phyloP scores from a whole-genome alignment of 1,140 invertebrate genomes.

The Lasioglossum baleicum region DNA sequence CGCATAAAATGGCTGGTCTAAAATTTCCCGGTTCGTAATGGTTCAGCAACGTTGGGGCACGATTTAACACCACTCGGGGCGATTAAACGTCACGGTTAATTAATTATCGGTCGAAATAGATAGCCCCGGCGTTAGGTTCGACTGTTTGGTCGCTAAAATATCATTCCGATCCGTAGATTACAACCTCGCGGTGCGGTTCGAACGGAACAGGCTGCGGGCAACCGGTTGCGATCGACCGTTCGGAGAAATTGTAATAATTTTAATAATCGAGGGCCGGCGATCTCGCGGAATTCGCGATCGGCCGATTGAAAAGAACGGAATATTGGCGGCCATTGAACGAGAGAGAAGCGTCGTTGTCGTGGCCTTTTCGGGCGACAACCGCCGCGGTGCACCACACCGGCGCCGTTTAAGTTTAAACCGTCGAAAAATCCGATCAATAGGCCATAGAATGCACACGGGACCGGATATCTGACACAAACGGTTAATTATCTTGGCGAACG shows the following conservation, averaged over 20 bases:
- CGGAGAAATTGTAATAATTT: conserved; percentile 6
- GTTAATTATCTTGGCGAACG: conserved; percentile 52
- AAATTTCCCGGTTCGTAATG: background rate
- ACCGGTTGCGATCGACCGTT: background rate
- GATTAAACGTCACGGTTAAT: conserved; percentile 10
- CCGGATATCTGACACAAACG: conserved; percentile 32
- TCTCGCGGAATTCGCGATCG: conserved; percentile 14
- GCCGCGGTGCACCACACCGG: background rate
- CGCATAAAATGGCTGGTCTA: background rate
- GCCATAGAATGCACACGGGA: conserved; percentile 26
- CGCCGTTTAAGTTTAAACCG: background rate
- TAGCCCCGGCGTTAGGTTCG: background rate
- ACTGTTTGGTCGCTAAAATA: background rate
- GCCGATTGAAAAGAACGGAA: background rate
- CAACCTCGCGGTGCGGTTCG: background rate
- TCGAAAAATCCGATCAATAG: conserved; percentile 37
- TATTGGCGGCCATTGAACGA: background rate
- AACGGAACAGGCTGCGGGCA: background rate
- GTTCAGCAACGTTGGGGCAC: background rate
- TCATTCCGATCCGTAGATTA: background rate
- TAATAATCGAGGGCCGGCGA: background rate
- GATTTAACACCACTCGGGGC: background rate
- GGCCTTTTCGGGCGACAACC: conserved; percentile 19
- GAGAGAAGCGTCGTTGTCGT: background rate
- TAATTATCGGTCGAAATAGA: background rate